Base-by-base conservation (phyloP, 2,113 vertebrate species). In the Marmota monax region DNA sequence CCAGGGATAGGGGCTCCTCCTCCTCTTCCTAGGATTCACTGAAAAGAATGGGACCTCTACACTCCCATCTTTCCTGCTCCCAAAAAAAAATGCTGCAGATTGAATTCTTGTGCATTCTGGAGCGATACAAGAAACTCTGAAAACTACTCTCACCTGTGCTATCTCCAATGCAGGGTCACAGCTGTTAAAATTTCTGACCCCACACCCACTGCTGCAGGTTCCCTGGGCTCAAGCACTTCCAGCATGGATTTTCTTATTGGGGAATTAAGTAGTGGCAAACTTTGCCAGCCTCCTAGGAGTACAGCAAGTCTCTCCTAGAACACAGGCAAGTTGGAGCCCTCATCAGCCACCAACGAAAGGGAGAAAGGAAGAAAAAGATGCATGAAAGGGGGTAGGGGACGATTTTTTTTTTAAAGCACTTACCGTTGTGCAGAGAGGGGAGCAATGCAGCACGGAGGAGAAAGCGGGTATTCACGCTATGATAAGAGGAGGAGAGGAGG, bases 341-440 rank as follows among this genome's bases (percentile, higher is more conserved):
- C 92, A 51, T 90, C 84, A 95, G 84, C 86, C 85, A 65, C 65
- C 58, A 42, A 88, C 12, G 78, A 95, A 90, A 96, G 94, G 94
- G 94, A 94, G 16, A 63, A 84, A 56, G 90, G 79, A 67, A 83
- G 65, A 89, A 83, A 80, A 51, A 84, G 56, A 82, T 39, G 83
- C 58, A 56, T 45, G 63, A 42, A 48, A n/a, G 37, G 1, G 16
- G 29, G 32, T 63, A 42, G 48, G 67, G 45, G 37, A 18, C 0
- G 0, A 51, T 73, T 65, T 7, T 56, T 87, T 78, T 51, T 9
- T 63, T 17, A 58, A 93, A 94, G 27, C 51, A 96, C 97, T 97
- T 90, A 96, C 97, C 96, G 61, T 93, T 85, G 97, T 98, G 96
- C 93, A 87, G 84, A 96, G 92, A 97, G 94, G 67, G 23, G 79